These are phyloP conservation scores for Nasalis larvatus DNA, from an alignment of 2,113 vertebrate genomes.

Conservation along the genomic window DNA sequence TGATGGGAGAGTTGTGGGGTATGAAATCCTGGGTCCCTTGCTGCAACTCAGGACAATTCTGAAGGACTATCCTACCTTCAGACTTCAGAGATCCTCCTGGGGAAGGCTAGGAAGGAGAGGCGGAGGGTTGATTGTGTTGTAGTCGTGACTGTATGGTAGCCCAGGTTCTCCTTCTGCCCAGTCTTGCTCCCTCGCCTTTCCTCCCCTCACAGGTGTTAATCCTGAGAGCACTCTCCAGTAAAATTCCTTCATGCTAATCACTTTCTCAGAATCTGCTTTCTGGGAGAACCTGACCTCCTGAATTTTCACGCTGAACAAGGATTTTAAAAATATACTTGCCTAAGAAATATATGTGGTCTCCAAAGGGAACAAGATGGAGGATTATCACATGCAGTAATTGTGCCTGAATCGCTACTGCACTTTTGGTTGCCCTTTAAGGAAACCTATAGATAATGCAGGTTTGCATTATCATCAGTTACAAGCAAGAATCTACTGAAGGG, in stretches of 20 bases:
- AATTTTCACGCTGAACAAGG: background rate
- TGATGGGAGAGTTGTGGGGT: background rate
- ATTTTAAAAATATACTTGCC: background rate
- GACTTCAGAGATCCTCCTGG: too few relatives aligned
- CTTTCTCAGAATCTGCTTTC: conserved; percentile 7
- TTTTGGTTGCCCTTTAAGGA: background rate
- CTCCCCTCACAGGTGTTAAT: background rate
- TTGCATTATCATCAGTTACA: background rate
- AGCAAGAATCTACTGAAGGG: background rate
- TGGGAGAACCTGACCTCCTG: background rate
- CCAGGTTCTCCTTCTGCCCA: background rate
- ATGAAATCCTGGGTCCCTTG: background rate
- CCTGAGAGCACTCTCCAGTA: background rate
- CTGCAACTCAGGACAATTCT: background rate
- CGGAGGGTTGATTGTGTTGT: background rate
- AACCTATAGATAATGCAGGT: background rate
- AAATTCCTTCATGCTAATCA: background rate
- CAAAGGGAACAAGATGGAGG: background rate
- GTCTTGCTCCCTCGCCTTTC: background rate
- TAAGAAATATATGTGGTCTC: background rate
- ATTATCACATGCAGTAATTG: background rate
- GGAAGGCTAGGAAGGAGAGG: background rate
- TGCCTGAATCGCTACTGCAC: background rate
- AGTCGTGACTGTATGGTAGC: background rate
- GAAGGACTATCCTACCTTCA: background rate